Conservation (phyloP, 2,797 vertebrate genomes). For the Notolabrus celidotus region DNA sequence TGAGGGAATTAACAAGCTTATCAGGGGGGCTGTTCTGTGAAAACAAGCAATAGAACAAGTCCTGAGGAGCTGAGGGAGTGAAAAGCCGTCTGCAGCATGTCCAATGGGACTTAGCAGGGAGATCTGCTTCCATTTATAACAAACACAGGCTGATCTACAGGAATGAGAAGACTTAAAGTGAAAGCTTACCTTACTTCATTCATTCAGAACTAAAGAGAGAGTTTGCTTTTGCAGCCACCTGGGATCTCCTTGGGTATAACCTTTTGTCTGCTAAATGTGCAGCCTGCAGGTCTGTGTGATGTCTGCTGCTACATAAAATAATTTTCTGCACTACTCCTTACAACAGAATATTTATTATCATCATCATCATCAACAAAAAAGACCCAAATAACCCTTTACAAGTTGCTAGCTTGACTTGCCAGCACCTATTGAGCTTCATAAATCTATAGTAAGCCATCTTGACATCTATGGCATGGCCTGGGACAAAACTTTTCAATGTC, state of each 20-base stretch:
- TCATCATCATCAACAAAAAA: too few relatives aligned
- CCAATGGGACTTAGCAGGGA: slow-evolving; percentile 58
- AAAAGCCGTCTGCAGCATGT: slow-evolving; percentile 61
- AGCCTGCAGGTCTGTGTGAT: neutral
- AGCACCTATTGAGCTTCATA: too few relatives aligned
- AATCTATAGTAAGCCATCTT: too few relatives aligned
- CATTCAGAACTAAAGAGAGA: slow-evolving; percentile 21
- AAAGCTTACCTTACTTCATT: slow-evolving; percentile 39
- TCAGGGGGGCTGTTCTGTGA: slow-evolving; percentile 57
- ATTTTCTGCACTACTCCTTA: too few relatives aligned
- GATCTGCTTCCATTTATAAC: slow-evolving; percentile 57
- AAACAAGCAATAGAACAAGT: slow-evolving; percentile 70
- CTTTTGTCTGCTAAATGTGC: neutral
- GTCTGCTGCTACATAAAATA: neutral
- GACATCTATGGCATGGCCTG: too few relatives aligned
- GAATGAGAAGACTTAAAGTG: slow-evolving; percentile 38
- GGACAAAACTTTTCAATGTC: too few relatives aligned
- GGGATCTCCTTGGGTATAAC: slow-evolving; percentile 2
- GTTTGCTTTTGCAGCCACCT: slow-evolving; percentile 40
- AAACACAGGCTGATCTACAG: slow-evolving; percentile 46
- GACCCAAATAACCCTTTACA: too few relatives aligned
- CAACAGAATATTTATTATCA: neutral
- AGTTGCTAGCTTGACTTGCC: too few relatives aligned
- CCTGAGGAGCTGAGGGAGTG: slow-evolving; percentile 55
- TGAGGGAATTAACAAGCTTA: slow-evolving; percentile 76